Evolutionary conservation across 2,113 vertebrate genomes (phyloP).

Genomic region (Archilochus colubris): DNA sequence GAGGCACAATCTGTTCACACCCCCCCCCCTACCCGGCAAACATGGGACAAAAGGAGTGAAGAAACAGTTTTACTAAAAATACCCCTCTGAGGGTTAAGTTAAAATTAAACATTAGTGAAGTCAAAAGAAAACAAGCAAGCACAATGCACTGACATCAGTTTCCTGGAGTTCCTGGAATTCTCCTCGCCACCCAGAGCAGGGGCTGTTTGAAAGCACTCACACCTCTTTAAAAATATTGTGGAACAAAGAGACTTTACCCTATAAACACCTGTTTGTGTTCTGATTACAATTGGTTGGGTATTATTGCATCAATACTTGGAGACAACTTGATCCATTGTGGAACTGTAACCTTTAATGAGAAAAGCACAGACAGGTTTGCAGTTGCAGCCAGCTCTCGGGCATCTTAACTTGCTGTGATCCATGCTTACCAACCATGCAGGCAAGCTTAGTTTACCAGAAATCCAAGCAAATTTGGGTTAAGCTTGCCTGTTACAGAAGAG

Average conservation of each 20-base stretch:
- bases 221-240: neutral
- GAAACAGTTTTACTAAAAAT: constrained; percentile 59
- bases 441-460: neutral
- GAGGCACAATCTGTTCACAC: neutral
- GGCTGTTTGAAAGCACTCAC: neutral
- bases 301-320: neutral
- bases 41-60: neutral
- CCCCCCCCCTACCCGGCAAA: neutral
- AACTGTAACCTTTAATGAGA: neutral
- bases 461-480: neutral
- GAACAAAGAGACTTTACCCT: neutral
- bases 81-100: constrained; percentile 57
- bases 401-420: neutral
- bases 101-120: constrained; percentile 55
- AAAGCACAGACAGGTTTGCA: neutral
- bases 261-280: neutral
- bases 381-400: neutral
- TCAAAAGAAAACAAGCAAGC: constrained; percentile 33
- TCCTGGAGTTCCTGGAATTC: constrained; percentile 42
- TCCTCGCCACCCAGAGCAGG: neutral
- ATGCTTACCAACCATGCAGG: neutral
- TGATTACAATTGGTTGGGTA: neutral
- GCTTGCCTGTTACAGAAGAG: neutral
- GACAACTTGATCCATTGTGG: neutral
- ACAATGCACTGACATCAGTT: constrained; percentile 42